Percentiles rank a stretch among this genome's conserved stretches.
phyloP scores from a whole-genome alignment of 2,888 invertebrate species.

The Malachius bipustulatus region DNA sequence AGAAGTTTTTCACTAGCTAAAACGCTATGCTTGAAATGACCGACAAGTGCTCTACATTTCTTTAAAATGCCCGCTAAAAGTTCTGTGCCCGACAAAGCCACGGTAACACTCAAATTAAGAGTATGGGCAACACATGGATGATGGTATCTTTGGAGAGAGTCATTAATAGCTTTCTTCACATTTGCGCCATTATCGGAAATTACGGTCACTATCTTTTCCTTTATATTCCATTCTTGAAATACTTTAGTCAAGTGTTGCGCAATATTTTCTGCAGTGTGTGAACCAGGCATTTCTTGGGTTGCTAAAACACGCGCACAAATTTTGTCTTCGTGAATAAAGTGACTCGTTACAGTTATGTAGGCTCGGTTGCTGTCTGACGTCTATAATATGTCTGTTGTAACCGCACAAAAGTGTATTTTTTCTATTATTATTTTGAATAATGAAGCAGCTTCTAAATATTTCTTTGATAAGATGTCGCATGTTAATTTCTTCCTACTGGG shows the following conservation, averaged over 20 bases:
- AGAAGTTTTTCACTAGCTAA: no score
- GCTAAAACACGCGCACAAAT: constrained; percentile 15
- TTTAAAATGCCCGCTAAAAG: no score
- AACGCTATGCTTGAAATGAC: no score
- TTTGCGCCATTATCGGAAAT: constrained; percentile 24
- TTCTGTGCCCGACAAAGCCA: no score
- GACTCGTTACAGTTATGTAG: constrained; percentile 22
- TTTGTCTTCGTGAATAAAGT: constrained; percentile 21
- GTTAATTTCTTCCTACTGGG: constrained; percentile 16
- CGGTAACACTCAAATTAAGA: background rate
- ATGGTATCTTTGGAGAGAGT: constrained; percentile 20
- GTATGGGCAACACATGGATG: constrained; percentile 24
- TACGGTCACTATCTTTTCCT: constrained; percentile 21
- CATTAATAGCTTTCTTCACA: constrained; percentile 22
- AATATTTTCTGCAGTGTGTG: constrained; percentile 17
- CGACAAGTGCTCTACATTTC: no score
- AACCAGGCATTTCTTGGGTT: constrained; percentile 18
- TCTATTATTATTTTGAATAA: constrained; percentile 17
- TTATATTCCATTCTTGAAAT: constrained; percentile 21
- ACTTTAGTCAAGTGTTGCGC: constrained; percentile 14
- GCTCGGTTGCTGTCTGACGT: constrained; percentile 21
- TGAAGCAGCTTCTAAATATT: constrained; percentile 13
- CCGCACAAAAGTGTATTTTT: constrained; percentile 15
- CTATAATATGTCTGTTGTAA: constrained; percentile 26
- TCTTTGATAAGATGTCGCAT: constrained; percentile 15